Evolutionary conservation across 2,888 invertebrate species (phyloP), one percentile per base, ranked within the genome.

Genomic region (Campoplex nolae): DNA sequence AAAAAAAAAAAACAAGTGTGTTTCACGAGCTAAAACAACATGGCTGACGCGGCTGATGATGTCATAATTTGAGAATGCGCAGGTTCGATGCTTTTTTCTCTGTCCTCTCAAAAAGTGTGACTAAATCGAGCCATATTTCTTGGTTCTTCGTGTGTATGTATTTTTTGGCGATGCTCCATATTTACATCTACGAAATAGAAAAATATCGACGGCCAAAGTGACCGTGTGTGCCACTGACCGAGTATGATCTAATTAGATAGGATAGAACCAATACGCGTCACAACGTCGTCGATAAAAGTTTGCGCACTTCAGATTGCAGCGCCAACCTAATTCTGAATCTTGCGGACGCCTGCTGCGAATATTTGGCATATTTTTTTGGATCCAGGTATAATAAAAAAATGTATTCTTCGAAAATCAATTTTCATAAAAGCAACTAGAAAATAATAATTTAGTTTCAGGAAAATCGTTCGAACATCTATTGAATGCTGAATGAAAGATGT

Each of bases 51-150:
- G 84, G 6, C 4, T 38, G 62, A 78, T 82, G 87, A 87, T 87
- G 87, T 87, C 84, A 87, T 76, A 67, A 79, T 71, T 75, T 65
- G 78, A 28, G 65, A 79, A 87, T 87, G 84, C 82, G 87, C 84
- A 87, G 81, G 70, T 84, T 84, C 87, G 82, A 79, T 78, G 81
- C 48, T 71, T 70, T 58, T 58, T 58, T 58, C 38, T 28, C 28
- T 58, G 42, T 74, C 75, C 45, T 65, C 35, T 54, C 51, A 42
- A 35, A 16, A 84, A 28, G 58, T 84, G 80, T 84, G 76, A 84
- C 83, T 84, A 48, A 71, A 81, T 76, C 9, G 58, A 48, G 58
- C n/a, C 74, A 35, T 56, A 56, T 74, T 42, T 56, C 51, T 32
- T 73, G 32, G 16, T 32, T 51, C 28, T 73, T 54, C 32, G 6